Conservation (phyloP, 2,113 vertebrate genomes). For the Nycticryphes semicollaris region DNA sequence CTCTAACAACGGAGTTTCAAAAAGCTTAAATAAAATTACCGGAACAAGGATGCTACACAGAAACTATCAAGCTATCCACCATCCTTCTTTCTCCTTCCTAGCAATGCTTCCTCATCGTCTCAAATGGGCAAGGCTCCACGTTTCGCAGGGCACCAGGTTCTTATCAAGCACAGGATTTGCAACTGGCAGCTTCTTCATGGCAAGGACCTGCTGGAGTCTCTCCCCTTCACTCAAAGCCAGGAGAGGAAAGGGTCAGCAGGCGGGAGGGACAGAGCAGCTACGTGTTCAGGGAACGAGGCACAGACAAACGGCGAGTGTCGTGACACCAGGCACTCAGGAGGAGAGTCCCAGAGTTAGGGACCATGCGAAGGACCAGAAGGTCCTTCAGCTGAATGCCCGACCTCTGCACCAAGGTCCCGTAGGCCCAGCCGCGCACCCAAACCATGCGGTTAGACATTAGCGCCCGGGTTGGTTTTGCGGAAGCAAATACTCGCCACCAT, state of each 20-base stretch:
- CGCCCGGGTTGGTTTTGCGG: too few species aligned
- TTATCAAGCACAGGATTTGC: background rate
- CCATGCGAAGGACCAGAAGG: too few species aligned
- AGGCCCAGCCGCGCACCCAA: background rate
- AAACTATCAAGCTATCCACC: background rate
- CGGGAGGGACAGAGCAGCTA: background rate
- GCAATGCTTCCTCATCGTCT: background rate
- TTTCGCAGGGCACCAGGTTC: background rate
- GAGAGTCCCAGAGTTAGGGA: background rate
- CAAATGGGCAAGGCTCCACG: background rate
- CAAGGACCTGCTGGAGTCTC: background rate
- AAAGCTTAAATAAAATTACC: background rate
- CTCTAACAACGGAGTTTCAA: background rate
- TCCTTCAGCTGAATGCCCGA: background rate
- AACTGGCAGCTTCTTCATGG: background rate
- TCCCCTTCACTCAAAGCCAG: background rate
- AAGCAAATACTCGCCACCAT: too few species aligned
- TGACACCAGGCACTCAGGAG: background rate
- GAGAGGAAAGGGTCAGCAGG: background rate
- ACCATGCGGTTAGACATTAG: background rate
- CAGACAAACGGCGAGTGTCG: background rate
- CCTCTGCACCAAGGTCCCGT: background rate
- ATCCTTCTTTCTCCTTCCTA: background rate
- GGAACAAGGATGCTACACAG: background rate
- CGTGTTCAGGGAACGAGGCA: rapidly evolving